These are phyloP conservation scores for Eulemur rufifrons DNA, from an alignment of 2,113 vertebrate species.

Conservation along the genomic window DNA sequence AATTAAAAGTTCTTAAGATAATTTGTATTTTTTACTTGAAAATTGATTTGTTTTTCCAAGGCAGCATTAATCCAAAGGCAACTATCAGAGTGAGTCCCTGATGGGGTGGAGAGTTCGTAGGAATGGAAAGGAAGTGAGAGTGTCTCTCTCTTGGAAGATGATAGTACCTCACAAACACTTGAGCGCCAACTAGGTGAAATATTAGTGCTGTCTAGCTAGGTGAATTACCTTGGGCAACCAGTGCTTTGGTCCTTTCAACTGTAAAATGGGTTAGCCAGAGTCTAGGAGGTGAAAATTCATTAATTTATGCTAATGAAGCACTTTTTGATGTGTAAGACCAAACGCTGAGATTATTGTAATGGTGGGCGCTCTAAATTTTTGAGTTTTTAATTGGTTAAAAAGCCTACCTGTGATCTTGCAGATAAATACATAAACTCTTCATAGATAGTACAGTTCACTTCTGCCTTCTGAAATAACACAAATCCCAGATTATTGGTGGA, in stretches of 20 bases:
- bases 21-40: constrained; percentile 12
- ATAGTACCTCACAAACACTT: not conserved
- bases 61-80: not conserved
- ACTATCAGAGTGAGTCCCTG: not conserved
- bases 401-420: not conserved
- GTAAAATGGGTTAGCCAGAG: not conserved
- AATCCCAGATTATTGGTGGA: not conserved
- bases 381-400: constrained; percentile 13
- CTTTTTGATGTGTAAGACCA: not conserved
- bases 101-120: not conserved
- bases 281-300: not conserved
- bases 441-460: not conserved
- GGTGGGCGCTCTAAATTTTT: not conserved
- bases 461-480: not conserved
- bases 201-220: not conserved
- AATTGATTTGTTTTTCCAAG: constrained; percentile 8
- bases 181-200: not conserved
- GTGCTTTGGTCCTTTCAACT: not conserved
- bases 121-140: not conserved
- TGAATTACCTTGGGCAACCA: not conserved
- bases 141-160: not conserved
- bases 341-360: not conserved
- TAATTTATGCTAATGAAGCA: not conserved
- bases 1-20: not conserved
- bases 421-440: not conserved